Evolutionary conservation across 2,797 vertebrate genomes (phyloP).

Genomic region (Pampus argenteus): DNA sequence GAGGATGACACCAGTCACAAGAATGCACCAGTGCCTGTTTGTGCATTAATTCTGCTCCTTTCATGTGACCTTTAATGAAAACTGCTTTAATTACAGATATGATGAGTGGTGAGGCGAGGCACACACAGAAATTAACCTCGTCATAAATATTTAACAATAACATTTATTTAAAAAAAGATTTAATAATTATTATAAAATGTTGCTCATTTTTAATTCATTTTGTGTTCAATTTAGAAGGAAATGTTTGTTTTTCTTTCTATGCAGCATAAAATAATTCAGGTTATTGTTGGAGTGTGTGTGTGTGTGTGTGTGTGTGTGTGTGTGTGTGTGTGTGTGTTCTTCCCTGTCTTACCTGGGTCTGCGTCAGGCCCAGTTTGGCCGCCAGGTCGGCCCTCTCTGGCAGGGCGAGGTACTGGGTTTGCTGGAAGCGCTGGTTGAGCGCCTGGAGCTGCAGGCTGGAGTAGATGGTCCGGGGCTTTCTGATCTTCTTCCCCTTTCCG

Average conservation of each 20-base stretch:
- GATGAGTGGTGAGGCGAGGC: not conserved
- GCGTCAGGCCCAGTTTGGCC: conserved; percentile 91
- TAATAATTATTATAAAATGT: not conserved
- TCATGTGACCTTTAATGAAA: conserved; percentile 5
- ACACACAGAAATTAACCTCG: not conserved
- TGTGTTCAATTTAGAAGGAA: no score
- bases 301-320: not conserved
- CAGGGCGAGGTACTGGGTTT: conserved; percentile 94
- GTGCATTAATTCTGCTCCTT: not conserved
- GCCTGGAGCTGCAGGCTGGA: conserved; percentile 94
- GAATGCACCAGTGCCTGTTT: conserved; percentile 34
- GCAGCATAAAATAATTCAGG: not conserved
- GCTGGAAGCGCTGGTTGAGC: conserved; percentile 94
- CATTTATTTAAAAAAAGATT: no score
- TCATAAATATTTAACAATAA: no score
- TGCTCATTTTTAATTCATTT: not conserved
- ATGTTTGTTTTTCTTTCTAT: not conserved
- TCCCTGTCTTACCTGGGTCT: conserved; percentile 88
- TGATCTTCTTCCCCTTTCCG: conserved; percentile 89
- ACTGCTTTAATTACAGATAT: not conserved
- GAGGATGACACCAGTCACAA: conserved; percentile 6
- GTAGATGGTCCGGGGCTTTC: conserved; percentile 94
- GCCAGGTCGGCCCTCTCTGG: conserved; percentile 93
- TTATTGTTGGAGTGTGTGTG: not conserved
- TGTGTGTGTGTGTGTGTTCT: conserved; percentile 3